Evolutionary conservation across 2,797 vertebrate species (phyloP), one percentile per base, ranked within the genome.

Genomic region (Calcarius lapponicus): DNA sequence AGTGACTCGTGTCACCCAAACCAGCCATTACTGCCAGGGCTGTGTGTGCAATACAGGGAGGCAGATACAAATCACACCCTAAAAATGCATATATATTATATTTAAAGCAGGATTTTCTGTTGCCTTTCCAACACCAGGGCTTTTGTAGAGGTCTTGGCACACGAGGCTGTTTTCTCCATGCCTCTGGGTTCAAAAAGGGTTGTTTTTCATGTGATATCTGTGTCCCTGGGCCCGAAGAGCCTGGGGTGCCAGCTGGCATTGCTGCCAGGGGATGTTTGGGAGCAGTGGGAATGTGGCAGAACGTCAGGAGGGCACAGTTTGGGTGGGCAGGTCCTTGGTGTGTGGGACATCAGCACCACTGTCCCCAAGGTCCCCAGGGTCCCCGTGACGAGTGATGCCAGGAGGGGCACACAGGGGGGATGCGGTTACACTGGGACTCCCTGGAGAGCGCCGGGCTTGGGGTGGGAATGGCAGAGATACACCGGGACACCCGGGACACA

Each of bases 321-420:
- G 65, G 25, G 20, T 14, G 17, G 34, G 20, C 34, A 34, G 29
- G 28, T 26, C n/a, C 40, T 76, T 0, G 2, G 13, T 6, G 3
- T 4, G 25, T 1, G 4, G 40, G 10, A 43, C 54, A 69, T 15
- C 13, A 3, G 25, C 51, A 40, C 22, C 21, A 2, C 1, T 1
- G 24, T 66, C 22, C 32, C 34, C 53, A 1, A 3, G 1, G 6
- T 17, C 13, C 28, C 6, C 4, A 3, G 26, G 56, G 22, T 24
- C 56, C 7, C 65, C 1, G 11, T 3, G 5, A 15, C 0, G 22
- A 38, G 28, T 14, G 18, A 0, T 14, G n/a, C 40, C 1, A 3
- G 54, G 16, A 51, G 14, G 19, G 25, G 17, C 0, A 34, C 4
- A 6, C 2, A 5, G 34, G 14, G 4, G 56, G 36, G 40, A 8